Percentiles rank a stretch among this genome's conserved stretches.
phyloP scores from a whole-genome alignment of 2,113 vertebrate species.

The Elaphurus davidianus region DNA sequence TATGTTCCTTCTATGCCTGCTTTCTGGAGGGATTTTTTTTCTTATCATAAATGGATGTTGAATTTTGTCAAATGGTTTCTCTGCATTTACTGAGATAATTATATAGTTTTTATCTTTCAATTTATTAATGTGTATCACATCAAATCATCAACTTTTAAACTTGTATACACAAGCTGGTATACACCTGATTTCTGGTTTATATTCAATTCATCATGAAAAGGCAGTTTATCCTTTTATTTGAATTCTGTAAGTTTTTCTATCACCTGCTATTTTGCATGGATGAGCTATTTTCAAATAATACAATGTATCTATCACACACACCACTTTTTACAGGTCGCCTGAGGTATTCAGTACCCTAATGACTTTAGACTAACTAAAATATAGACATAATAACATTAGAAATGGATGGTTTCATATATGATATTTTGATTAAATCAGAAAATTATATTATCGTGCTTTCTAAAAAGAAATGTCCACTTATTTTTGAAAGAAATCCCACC shows the following conservation, averaged over 20 bases:
- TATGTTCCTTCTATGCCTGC: neutral
- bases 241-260: neutral
- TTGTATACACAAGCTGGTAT: neutral
- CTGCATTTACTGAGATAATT: neutral
- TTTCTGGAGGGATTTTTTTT: neutral
- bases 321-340: neutral
- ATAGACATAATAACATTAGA: neutral
- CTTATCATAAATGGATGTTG: neutral
- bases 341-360: conserved; percentile 19
- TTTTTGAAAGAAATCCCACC: conserved; percentile 21
- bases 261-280: neutral
- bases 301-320: neutral
- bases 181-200: neutral
- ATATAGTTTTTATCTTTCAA: neutral
- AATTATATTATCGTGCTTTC: conserved; percentile 20
- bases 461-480: neutral
- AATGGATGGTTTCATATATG: conserved; percentile 42
- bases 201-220: neutral
- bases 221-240: neutral
- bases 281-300: conserved; percentile 3
- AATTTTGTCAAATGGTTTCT: neutral
- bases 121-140: neutral
- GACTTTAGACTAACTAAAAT: conserved; percentile 20
- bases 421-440: conserved; percentile 46
- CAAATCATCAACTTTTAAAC: neutral